Conservation (phyloP, 2,113 vertebrate genomes). For the Chamaea fasciata region DNA sequence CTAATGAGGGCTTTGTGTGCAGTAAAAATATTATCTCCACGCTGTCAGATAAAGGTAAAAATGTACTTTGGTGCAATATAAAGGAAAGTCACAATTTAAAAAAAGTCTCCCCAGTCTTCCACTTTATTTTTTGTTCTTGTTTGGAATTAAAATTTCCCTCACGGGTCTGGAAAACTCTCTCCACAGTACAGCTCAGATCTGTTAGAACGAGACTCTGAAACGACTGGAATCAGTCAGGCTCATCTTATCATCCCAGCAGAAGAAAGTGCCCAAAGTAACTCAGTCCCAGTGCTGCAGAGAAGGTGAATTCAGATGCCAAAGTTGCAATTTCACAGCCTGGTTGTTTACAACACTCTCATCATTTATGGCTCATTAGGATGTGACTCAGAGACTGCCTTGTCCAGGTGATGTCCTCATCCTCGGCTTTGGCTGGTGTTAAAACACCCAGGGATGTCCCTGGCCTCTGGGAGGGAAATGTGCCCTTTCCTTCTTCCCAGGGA, state of each 20-base stretch:
- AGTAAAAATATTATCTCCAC: neutral
- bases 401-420: neutral
- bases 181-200: neutral
- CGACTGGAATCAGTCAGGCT: neutral
- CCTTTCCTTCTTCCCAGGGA: neutral
- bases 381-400: neutral
- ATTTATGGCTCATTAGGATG: neutral
- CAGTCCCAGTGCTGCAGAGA: neutral
- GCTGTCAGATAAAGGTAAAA: neutral
- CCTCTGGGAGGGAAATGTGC: neutral
- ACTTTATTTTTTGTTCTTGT: neutral
- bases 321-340: neutral
- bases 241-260: neutral
- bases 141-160: neutral
- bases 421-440: neutral
- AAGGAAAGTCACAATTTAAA: neutral
- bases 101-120: neutral
- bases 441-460: neutral
- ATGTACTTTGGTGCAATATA: neutral
- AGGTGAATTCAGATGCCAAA: neutral
- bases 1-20: neutral
- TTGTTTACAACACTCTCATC: neutral
- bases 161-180: neutral
- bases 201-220: neutral
- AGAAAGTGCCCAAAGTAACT: neutral